Percentiles rank a stretch among this genome's conserved stretches.
phyloP scores from a whole-genome alignment of 1,140 invertebrate genomes.

The Drosophila santomea region DNA sequence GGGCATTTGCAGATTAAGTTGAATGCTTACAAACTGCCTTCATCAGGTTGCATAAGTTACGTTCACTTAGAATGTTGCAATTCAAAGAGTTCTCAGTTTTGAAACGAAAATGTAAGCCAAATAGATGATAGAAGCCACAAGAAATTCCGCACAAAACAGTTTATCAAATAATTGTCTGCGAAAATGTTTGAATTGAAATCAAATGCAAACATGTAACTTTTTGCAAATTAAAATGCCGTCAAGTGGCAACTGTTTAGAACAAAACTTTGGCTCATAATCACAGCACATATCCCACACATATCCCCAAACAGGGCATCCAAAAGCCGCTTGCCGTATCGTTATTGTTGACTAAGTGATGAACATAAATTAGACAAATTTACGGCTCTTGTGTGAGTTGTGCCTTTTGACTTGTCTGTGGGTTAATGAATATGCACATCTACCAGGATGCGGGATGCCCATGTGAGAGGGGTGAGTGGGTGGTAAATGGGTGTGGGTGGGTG shows the following conservation, averaged over 20 bases:
- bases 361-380: slow-evolving; percentile 60
- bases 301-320: not conserved
- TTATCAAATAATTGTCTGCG: not conserved
- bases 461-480: not conserved
- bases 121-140: no score
- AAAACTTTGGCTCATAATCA: slow-evolving; percentile 24
- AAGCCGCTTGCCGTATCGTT: slow-evolving; percentile 15
- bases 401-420: slow-evolving; percentile 39
- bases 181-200: not conserved
- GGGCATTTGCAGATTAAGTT: not conserved
- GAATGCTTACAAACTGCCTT: not conserved
- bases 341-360: slow-evolving; percentile 24
- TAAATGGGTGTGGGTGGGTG: not conserved
- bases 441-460: slow-evolving; percentile 1
- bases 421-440: slow-evolving; percentile 50
- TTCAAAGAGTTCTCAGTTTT: no score
- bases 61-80: no score
- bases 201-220: slow-evolving; percentile 4
- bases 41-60: no score
- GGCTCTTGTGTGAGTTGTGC: slow-evolving; percentile 39
- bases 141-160: no score
- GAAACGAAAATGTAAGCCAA: no score
- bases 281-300: not conserved
- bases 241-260: slow-evolving; percentile 2
- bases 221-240: slow-evolving; percentile 21